These are phyloP conservation scores for Machaerirhynchus nigripectus DNA, from an alignment of 2,113 vertebrate species.

Conservation along the genomic window DNA sequence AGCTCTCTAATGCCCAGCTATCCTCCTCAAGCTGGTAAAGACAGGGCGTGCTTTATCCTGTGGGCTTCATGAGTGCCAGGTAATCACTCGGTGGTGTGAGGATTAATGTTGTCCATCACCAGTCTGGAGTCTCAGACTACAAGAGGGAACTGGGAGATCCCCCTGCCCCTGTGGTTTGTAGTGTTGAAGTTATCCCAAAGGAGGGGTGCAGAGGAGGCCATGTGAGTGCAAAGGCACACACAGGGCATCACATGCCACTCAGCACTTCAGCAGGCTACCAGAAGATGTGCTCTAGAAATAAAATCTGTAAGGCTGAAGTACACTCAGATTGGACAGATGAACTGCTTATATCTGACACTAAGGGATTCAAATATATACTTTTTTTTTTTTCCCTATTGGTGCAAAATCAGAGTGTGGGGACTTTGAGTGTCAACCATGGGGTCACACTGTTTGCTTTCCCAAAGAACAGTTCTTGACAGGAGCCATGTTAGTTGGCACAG, in stretches of 20 bases:
- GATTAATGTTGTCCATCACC: not conserved
- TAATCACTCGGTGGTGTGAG: not conserved
- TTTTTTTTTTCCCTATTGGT: not conserved
- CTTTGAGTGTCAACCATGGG: not conserved
- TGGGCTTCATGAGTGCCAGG: not conserved
- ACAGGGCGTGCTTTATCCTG: not conserved
- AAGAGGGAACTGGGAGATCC: not conserved
- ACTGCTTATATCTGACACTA: not conserved
- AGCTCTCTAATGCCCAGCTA: not conserved
- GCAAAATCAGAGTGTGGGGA: not conserved
- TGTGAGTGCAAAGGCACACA: not conserved
- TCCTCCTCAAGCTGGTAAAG: not conserved
- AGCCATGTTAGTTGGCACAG: not conserved
- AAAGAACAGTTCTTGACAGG: not conserved
- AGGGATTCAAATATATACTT: not conserved
- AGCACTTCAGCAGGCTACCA: not conserved
- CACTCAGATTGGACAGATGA: not conserved
- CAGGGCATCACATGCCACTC: not conserved
- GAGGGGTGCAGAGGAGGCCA: rapidly evolving
- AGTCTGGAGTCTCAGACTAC: not conserved
- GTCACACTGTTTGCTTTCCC: not conserved
- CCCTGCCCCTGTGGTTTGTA: not conserved
- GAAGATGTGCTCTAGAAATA: not conserved
- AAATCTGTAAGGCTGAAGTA: not conserved
- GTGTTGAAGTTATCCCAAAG: not conserved